Evolutionary conservation across 2,888 invertebrate species (phyloP).

Genomic region (Tenthredo notha): DNA sequence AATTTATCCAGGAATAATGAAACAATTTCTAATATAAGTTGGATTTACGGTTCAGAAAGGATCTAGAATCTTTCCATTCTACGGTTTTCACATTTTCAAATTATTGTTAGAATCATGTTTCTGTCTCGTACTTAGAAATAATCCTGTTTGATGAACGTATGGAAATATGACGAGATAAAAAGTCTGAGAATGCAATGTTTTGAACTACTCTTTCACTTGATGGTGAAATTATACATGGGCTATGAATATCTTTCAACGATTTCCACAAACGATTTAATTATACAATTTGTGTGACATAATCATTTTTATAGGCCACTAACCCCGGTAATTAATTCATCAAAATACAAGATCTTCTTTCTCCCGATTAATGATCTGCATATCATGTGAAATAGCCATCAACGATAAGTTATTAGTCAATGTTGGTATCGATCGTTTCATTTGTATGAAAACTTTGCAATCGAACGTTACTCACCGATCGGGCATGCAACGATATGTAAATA

Average conservation of each 20-base stretch:
- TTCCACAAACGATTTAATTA: neutral
- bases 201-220: neutral
- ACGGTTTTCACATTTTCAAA: neutral
- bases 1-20: neutral
- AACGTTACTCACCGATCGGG: slow-evolving; percentile 29
- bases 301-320: neutral
- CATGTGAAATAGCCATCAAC: neutral
- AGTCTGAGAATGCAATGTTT: neutral
- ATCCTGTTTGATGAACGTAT: neutral
- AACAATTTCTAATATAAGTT: neutral
- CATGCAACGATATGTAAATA: slow-evolving; percentile 24
- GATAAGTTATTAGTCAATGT: neutral
- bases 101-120: neutral
- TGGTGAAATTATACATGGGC: neutral
- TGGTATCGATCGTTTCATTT: neutral
- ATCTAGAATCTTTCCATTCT: neutral
- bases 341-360: neutral
- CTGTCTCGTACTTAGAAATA: neutral
- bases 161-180: neutral
- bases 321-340: neutral
- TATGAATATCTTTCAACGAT: neutral
- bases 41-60: neutral
- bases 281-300: neutral
- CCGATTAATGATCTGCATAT: neutral
- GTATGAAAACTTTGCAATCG: neutral